Percentiles rank a stretch among this genome's conserved stretches.
Conservation (phyloP, 2,113 vertebrate genomes). For the Callorhinus ursinus region DNA sequence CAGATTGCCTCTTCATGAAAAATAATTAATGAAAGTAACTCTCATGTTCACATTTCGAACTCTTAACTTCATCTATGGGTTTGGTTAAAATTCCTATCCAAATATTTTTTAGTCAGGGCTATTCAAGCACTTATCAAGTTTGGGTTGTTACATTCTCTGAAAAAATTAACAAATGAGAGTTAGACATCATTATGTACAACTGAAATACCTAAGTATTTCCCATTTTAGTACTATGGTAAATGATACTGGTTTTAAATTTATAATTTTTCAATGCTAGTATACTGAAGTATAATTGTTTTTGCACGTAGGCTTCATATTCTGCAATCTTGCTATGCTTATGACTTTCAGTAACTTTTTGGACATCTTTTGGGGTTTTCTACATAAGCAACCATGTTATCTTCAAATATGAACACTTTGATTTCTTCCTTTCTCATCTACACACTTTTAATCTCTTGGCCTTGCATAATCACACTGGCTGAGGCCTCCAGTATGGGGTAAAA, state of each 20-base stretch:
- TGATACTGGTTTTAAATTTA: neutral
- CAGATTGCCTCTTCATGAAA: neutral
- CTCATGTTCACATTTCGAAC: neutral
- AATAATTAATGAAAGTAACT: neutral
- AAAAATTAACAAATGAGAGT: neutral
- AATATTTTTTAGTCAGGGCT: neutral
- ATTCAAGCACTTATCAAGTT: neutral
- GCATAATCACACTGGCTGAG: neutral
- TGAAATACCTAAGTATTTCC: neutral
- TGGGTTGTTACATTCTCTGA: neutral
- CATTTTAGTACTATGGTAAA: neutral
- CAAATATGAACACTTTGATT: neutral
- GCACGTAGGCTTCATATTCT: neutral
- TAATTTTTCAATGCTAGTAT: neutral
- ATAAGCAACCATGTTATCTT: neutral
- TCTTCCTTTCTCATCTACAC: neutral
- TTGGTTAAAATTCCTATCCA: neutral
- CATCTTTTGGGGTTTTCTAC: neutral
- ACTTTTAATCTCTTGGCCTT: neutral
- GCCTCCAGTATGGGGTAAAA: rapidly evolving
- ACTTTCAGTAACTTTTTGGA: neutral
- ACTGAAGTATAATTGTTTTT: neutral
- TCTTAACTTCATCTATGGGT: neutral
- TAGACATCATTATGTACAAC: neutral
- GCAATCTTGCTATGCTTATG: neutral